A percentile compares a stretch with the other conserved stretches of the same genome.
phyloP scores from a whole-genome alignment of 2,888 invertebrate genomes.

The Lampropteryx suffumata region DNA sequence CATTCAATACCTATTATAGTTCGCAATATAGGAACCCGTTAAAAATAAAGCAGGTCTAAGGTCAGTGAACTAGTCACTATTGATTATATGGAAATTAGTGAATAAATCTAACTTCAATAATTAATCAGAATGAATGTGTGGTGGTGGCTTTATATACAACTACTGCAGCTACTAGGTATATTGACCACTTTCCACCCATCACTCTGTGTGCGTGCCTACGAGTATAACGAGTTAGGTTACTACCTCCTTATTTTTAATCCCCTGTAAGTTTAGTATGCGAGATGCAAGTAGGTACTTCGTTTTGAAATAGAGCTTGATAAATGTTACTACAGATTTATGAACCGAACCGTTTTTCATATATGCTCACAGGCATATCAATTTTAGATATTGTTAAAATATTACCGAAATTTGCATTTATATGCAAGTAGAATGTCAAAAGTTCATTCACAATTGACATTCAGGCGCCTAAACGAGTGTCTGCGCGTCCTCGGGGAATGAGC shows the following conservation, averaged over 20 bases:
- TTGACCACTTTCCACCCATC: slow-evolving; percentile 20
- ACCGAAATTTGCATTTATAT: slow-evolving; percentile 31
- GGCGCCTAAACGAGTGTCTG: too few species aligned
- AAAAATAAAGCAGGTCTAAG: slow-evolving; percentile 23
- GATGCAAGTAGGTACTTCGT: not conserved
- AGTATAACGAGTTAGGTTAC: not conserved
- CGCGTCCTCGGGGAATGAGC: slow-evolving; percentile 21
- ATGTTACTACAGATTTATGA: slow-evolving; percentile 9
- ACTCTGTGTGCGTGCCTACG: slow-evolving; percentile 16
- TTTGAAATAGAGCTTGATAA: not conserved
- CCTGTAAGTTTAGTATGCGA: not conserved
- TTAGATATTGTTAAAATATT: slow-evolving; percentile 16
- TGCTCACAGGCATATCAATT: not conserved
- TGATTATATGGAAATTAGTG: slow-evolving; percentile 50
- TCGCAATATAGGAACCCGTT: not conserved
- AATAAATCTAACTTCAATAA: slow-evolving; percentile 50
- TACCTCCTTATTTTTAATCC: not conserved
- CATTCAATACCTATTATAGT: too few species aligned
- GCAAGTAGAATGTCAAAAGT: slow-evolving; percentile 41
- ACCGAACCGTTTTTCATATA: not conserved
- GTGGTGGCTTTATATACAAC: not conserved
- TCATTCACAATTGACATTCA: slow-evolving; percentile 36
- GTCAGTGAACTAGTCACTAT: slow-evolving; percentile 42
- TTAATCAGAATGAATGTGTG: slow-evolving; percentile 33
- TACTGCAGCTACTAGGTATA: too few species aligned